Conservation (phyloP, 1,140 invertebrate genomes). For the Zaprionus nigranus region DNA sequence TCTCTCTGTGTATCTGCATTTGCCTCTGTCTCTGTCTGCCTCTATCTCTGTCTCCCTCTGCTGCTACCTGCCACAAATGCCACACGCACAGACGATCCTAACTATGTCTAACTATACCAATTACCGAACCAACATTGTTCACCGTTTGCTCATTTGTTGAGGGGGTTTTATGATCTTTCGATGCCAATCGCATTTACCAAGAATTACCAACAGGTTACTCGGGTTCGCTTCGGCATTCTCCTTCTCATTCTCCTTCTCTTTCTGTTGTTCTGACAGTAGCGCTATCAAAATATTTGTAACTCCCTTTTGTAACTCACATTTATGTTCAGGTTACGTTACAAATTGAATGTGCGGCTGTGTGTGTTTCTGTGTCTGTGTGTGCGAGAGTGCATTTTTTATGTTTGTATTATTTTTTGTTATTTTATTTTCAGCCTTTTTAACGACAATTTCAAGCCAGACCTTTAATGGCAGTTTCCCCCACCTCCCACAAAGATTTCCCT, state of each 20-base stretch:
- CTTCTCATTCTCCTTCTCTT: neutral
- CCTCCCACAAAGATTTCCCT: neutral
- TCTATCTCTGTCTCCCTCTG: neutral
- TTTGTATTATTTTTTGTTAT: constrained; percentile 19
- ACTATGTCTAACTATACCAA: constrained; percentile 46
- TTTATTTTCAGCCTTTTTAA: constrained; percentile 57
- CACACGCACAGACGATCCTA: constrained; percentile 40
- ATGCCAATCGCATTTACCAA: constrained; percentile 71
- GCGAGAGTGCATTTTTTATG: constrained; percentile 31
- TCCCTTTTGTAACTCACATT: constrained; percentile 37
- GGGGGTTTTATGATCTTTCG: constrained; percentile 57
- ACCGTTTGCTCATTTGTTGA: constrained; percentile 53
- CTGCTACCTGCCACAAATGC: constrained; percentile 52
- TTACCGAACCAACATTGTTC: constrained; percentile 23
- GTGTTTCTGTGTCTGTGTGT: constrained; percentile 40
- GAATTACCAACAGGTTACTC: constrained; percentile 49
- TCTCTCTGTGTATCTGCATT: neutral
- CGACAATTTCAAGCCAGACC: constrained; percentile 74
- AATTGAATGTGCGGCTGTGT: constrained; percentile 61
- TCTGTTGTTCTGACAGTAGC: constrained; percentile 25
- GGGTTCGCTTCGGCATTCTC: neutral
- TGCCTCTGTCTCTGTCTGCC: neutral
- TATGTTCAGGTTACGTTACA: constrained; percentile 57
- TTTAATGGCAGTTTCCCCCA: constrained; percentile 59
- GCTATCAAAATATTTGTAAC: constrained; percentile 78